Evolutionary conservation across 2,113 vertebrate genomes (phyloP).

Genomic region (Chionis minor): DNA sequence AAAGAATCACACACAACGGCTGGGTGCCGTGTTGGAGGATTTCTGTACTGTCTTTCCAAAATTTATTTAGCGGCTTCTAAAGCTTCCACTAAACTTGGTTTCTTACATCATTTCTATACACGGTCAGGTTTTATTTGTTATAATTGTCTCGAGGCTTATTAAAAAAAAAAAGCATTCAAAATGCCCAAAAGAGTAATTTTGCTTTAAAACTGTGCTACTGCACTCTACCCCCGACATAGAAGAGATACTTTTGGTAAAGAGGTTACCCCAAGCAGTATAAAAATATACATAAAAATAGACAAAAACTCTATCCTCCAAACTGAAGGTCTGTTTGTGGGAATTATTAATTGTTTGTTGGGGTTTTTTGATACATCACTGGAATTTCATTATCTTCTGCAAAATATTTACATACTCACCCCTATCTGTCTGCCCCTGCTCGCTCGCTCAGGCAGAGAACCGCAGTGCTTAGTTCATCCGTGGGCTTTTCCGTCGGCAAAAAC

Average conservation of each 20-base stretch:
- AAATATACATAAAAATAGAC: slow-evolving; percentile 63
- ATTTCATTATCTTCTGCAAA: background rate
- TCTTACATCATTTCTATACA: background rate
- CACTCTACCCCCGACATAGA: background rate
- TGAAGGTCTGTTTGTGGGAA: background rate
- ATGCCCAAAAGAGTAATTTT: slow-evolving; percentile 25
- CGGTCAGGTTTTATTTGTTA: background rate
- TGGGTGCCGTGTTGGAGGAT: background rate
- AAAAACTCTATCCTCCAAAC: slow-evolving; percentile 23
- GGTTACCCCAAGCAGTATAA: slow-evolving; percentile 47
- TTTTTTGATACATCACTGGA: background rate
- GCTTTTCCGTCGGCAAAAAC: background rate
- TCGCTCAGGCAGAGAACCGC: background rate
- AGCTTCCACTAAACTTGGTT: background rate
- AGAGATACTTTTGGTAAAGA: background rate
- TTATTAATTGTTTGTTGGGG: background rate
- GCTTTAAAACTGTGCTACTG: slow-evolving; percentile 6
- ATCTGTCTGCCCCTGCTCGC: background rate
- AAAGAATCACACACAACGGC: background rate
- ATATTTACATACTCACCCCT: background rate
- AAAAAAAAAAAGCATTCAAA: slow-evolving; percentile 28
- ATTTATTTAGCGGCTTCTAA: slow-evolving; percentile 1
- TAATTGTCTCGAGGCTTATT: background rate
- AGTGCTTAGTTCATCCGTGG: background rate
- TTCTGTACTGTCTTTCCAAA: background rate